These are phyloP conservation scores for Neria commutata DNA, from an alignment of 2,888 invertebrate species.

Conservation along the genomic window DNA sequence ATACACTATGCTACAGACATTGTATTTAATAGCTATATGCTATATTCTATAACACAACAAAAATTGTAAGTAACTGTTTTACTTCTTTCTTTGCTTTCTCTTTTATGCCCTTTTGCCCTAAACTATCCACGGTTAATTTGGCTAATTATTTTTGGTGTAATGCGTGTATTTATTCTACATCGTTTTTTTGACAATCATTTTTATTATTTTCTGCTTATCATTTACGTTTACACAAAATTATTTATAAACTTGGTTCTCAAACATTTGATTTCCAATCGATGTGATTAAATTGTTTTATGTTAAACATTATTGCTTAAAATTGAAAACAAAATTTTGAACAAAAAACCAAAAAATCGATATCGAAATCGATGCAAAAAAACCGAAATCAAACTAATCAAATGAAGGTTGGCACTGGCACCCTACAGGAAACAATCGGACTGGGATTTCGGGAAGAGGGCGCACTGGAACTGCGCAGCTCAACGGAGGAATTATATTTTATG, in stretches of 20 bases:
- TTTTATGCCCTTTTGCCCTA: constrained; percentile 25
- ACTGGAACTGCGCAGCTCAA: constrained; percentile 83
- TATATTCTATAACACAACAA: no score
- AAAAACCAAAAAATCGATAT: neutral
- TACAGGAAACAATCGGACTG: constrained; percentile 63
- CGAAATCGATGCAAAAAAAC: neutral
- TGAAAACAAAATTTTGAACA: no score
- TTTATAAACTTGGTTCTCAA: neutral
- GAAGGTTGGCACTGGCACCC: constrained; percentile 64
- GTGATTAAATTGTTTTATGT: neutral
- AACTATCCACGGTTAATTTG: neutral
- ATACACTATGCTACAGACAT: no score
- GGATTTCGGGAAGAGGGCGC: constrained; percentile 79
- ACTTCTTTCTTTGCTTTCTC: constrained; percentile 25
- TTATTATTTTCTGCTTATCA: neutral
- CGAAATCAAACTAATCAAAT: constrained; percentile 51
- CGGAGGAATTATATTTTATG: constrained; percentile 85
- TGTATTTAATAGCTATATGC: no score
- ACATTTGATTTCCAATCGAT: neutral
- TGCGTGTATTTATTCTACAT: neutral
- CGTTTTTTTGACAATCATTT: neutral
- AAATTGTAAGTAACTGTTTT: constrained; percentile 45
- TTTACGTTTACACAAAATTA: neutral
- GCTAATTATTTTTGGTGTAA: no score
- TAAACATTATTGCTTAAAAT: neutral